Evolutionary conservation across 1,140 invertebrate genomes (phyloP), one percentile per base, ranked within the genome.

Genomic region (Bombus breviceps): DNA sequence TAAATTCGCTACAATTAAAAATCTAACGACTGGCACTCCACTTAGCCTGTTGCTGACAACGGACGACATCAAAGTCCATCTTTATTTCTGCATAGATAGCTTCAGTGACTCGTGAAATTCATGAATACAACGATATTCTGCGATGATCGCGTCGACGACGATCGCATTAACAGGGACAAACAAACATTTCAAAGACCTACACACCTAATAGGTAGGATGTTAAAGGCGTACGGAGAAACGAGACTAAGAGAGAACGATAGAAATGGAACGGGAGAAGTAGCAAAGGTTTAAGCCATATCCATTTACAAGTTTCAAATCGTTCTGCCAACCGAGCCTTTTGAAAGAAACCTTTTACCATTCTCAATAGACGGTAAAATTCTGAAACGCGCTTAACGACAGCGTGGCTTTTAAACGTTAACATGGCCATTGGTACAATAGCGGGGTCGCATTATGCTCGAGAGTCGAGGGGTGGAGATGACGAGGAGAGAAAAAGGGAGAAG

Each of bases 251-350:
- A 47, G 66, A 9, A 41, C 59, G 53, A 47, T 28, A 75, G 28
- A 85, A n/a, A 72, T 43, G 73, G 18, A 53, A 53, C 47, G 47
- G 47, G 68, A 83, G 68, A 39, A 41, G 80, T 39, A 81, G 28
- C 82, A 82, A 83, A 87, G 83, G 89, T 92, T 90, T 91, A 86
- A 92, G 91, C 87, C 88, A 86, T 90, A 92, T 93, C 91, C 85
- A 90, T 91, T 93, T 93, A 91, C 91, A 90, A 92, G 89, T 93
- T 93, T 93, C 88, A 91, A 93, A 94, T 94, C 92, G 92, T 93
- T 92, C 85, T 89, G 86, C 39, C 83, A 83, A 86, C 82, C 86
- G 79, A 88, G 86, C 85, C 91, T 89, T 92, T 92, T 92, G 86
- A 93, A 92, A 92, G 90, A 86, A 92, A 91, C 92, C 90, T 94